These are phyloP conservation scores for Monodelphis domestica DNA, from an alignment of 2,797 vertebrate genomes.

Conservation along the genomic window DNA sequence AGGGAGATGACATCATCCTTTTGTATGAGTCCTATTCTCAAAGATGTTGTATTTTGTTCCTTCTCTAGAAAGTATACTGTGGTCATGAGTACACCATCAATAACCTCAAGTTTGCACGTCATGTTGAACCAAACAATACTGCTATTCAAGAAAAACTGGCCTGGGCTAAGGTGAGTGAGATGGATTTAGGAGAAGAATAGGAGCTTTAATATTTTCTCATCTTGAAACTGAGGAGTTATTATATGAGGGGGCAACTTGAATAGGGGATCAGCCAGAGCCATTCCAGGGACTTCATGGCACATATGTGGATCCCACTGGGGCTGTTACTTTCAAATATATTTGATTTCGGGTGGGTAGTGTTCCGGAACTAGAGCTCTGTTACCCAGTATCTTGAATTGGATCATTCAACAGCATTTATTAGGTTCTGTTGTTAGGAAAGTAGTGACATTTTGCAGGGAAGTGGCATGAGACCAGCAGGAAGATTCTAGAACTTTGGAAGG, in stretches of 20 bases:
- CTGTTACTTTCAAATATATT: neutral
- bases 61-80: conserved; percentile 92
- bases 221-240: neutral
- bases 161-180: conserved; percentile 94
- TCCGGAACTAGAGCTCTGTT: neutral
- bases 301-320: neutral
- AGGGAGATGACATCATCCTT: accelerated
- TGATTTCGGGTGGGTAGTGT: neutral
- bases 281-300: no score
- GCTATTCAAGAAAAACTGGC: conserved; percentile 91
- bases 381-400: neutral
- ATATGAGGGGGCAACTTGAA: neutral
- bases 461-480: no score
- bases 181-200: neutral
- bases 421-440: no score
- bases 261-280: neutral
- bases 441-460: no score
- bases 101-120: conserved; percentile 97
- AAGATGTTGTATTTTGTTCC: neutral
- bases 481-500: no score
- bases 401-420: neutral
- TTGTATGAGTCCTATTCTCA: neutral
- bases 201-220: neutral
- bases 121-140: conserved; percentile 93
- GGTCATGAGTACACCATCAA: conserved; percentile 98